Base-by-base conservation (phyloP, 2,888 invertebrate species). In the Nomada ruficornis region DNA sequence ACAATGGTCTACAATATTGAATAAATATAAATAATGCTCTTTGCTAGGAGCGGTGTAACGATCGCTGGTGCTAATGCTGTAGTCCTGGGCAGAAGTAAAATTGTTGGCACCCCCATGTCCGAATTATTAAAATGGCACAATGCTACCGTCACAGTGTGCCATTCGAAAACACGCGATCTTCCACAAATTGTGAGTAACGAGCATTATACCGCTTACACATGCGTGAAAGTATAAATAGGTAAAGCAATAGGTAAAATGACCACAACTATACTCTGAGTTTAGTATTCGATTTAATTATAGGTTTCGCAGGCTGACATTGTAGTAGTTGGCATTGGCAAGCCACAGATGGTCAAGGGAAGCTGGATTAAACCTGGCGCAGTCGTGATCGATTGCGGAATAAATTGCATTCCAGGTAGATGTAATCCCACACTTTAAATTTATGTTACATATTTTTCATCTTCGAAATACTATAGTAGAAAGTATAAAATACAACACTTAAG, bases 311-410 rank as follows among this genome's bases (percentile, higher is more conserved):
- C 99, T 11, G 99, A 99, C 93, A 98, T 99, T 91, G 94, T 99
- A 70, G 98, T 99, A n/a, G 99, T 99, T 42, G 99, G 97, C 0
- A 98, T 99, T 90, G 99, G 99, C 0, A 96, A 96, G 89, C 95
- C 98, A 0, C 96, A 98, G 94, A 95, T 98, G 95, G 98, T 99
- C 2, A 97, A 97, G 93, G 98, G 97, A 0, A 97, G 97, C 84
- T 99, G 99, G 99, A 96, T 99, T 88, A 99, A 99, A 94, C 98
- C 98, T 0, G 99, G 99, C 5, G 99, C 99, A 20, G 97, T 99
- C 15, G 99, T 99, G 57, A 99, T 99, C 90, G 99, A 99, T 94
- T 99, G 99, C 94, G 99, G 99, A 62, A 99, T 99, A 89, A 99
- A 98, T 94, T 96, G 97, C 4, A 96, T 98, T 89, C 95, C 97